A percentile compares a stretch with the other conserved stretches of the same genome.
Conservation (phyloP, 1,140 invertebrate genomes). For the Wasmannia auropunctata region DNA sequence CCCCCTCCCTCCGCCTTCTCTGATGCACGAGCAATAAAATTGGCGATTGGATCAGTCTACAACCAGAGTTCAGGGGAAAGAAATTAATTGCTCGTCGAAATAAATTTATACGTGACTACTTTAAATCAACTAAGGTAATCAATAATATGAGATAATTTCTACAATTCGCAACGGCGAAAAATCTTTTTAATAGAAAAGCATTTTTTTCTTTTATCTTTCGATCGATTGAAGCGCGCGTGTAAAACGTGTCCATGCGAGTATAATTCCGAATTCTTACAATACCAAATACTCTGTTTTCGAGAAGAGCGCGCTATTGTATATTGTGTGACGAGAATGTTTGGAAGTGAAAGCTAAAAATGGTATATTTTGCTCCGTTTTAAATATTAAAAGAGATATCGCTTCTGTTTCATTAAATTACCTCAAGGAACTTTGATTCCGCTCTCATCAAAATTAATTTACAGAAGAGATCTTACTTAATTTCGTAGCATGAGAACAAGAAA, state of each 20-base stretch:
- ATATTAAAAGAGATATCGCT: neutral
- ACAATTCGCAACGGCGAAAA: neutral
- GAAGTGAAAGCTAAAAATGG: neutral
- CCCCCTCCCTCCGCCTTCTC: too few species aligned
- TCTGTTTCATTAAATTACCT: neutral
- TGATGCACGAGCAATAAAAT: neutral
- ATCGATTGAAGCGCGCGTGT: neutral
- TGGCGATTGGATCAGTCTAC: neutral
- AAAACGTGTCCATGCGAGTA: neutral
- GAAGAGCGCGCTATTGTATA: neutral
- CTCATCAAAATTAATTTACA: slow-evolving; percentile 15
- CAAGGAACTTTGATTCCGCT: slow-evolving; percentile 5
- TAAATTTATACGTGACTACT: neutral
- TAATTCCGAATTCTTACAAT: neutral
- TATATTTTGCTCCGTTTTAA: too few species aligned
- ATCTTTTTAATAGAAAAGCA: neutral
- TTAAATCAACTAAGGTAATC: neutral
- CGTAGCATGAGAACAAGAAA: neutral
- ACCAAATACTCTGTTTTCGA: too few species aligned
- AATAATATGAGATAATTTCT: neutral
- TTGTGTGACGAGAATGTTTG: neutral
- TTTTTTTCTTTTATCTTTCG: neutral
- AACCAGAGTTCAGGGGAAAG: neutral
- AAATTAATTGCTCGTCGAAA: slow-evolving; percentile 18
- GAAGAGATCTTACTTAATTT: slow-evolving; percentile 39